Conservation (phyloP, 92 coral and sea anemone genomes). For the Parazoanthus swiftii region DNA sequence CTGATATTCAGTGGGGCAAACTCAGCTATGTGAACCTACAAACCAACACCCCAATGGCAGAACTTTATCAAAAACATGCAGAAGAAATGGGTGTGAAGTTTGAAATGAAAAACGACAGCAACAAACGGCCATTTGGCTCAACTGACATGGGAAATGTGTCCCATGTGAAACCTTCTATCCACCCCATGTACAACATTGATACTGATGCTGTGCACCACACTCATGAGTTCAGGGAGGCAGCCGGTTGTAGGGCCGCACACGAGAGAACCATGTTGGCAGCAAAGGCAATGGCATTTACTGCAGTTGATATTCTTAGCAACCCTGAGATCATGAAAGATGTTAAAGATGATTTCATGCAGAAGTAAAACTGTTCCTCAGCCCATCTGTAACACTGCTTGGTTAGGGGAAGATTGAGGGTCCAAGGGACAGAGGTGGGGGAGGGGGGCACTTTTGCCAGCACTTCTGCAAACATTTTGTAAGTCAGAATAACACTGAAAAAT, state of each 20-base stretch:
- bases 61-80: slow-evolving; percentile 81
- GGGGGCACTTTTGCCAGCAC: too few species aligned
- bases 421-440: too few species aligned
- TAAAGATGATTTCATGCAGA: slow-evolving; percentile 34
- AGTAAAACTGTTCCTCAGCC: not conserved
- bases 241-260: slow-evolving; percentile 47
- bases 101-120: slow-evolving; percentile 43
- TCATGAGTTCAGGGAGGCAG: slow-evolving; percentile 51
- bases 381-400: not conserved
- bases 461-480: too few species aligned
- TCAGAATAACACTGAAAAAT: too few species aligned
- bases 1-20: slow-evolving; percentile 49
- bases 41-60: slow-evolving; percentile 71
- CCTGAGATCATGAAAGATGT: slow-evolving; percentile 48
- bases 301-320: slow-evolving; percentile 52
- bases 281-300: slow-evolving; percentile 59
- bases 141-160: slow-evolving; percentile 67
- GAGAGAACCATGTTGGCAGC: slow-evolving; percentile 54
- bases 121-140: slow-evolving; percentile 50
- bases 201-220: slow-evolving; percentile 50
- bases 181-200: slow-evolving; percentile 50
- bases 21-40: slow-evolving; percentile 55
- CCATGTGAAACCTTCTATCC: slow-evolving; percentile 52
- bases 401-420: too few species aligned
- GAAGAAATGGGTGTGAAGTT: slow-evolving; percentile 78